phyloP scores from a whole-genome alignment of 2,888 invertebrate genomes.

The Zhuqinia jingwanae region DNA sequence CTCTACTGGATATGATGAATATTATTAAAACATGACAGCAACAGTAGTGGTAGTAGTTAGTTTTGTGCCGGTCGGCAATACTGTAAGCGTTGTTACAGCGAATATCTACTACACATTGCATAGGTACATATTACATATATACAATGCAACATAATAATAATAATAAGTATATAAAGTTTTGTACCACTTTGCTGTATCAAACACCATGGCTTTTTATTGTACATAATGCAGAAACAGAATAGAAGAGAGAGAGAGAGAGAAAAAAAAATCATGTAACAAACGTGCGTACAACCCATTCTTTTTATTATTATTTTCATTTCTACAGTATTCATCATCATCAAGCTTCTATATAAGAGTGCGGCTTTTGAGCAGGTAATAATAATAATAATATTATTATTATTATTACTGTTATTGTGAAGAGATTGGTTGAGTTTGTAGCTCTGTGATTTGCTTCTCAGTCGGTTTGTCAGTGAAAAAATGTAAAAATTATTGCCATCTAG shows the following conservation, averaged over 20 bases:
- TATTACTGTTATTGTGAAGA: constrained; percentile 57
- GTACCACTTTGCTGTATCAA: constrained; percentile 31
- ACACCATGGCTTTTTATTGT: constrained; percentile 52
- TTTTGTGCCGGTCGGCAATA: not conserved
- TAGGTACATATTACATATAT: not conserved
- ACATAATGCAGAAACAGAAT: not conserved
- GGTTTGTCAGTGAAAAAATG: constrained; percentile 25
- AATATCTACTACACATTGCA: not conserved
- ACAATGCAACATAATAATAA: not conserved
- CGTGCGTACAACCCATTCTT: constrained; percentile 63
- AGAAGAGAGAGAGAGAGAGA: constrained; percentile 13
- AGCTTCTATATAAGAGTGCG: constrained; percentile 39
- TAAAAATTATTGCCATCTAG: constrained; percentile 36
- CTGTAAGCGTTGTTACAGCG: not conserved
- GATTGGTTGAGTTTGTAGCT: constrained; percentile 14
- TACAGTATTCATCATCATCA: constrained; percentile 49
- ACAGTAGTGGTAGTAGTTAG: constrained; percentile 34
- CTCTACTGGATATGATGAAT: constrained; percentile 77
- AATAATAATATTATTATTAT: constrained; percentile 56
- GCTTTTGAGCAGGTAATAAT: constrained; percentile 66
- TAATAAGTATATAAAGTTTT: not conserved
- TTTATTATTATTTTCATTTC: constrained; percentile 38
- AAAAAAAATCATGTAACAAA: constrained; percentile 52
- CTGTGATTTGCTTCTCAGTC: constrained; percentile 28
- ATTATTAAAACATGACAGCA: constrained; percentile 67